A percentile compares a stretch with the other conserved stretches of the same genome.
Conservation (phyloP, 2,797 vertebrate genomes). For the Allobates femoralis region DNA sequence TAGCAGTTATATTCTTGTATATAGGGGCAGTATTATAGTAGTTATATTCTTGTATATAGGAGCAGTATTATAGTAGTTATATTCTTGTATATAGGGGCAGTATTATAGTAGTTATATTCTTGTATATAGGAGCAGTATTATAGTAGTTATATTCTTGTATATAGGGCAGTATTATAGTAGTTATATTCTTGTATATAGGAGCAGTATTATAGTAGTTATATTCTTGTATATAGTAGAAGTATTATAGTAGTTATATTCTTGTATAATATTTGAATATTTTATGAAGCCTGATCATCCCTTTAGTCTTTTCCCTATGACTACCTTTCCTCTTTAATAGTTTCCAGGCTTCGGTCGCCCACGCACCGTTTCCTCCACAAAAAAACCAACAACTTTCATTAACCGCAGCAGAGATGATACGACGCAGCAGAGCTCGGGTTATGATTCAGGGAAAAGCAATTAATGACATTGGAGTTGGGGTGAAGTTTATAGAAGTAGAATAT, state of each 20-base stretch:
- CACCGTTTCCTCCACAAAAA: not conserved
- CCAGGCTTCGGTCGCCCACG: not conserved
- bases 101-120: no score
- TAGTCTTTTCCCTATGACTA: not conserved
- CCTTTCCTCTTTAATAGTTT: not conserved
- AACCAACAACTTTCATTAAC: not conserved
- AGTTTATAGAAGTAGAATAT: not conserved
- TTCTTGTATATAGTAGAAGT: no score
- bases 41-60: no score
- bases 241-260: no score
- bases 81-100: no score
- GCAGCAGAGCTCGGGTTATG: not conserved
- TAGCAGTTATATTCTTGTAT: not conserved
- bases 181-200: no score
- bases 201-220: no score
- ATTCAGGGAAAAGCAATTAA: not conserved
- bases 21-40: not conserved
- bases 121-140: no score
- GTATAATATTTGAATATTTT: no score
- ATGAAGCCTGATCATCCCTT: not conserved
- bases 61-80: no score
- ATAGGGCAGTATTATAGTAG: no score
- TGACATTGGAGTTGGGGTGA: not conserved
- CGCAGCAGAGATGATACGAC: not conserved
- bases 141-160: no score